Evolutionary conservation across 2,888 invertebrate genomes (phyloP).

Genomic region (Sphecodes monilicornis): DNA sequence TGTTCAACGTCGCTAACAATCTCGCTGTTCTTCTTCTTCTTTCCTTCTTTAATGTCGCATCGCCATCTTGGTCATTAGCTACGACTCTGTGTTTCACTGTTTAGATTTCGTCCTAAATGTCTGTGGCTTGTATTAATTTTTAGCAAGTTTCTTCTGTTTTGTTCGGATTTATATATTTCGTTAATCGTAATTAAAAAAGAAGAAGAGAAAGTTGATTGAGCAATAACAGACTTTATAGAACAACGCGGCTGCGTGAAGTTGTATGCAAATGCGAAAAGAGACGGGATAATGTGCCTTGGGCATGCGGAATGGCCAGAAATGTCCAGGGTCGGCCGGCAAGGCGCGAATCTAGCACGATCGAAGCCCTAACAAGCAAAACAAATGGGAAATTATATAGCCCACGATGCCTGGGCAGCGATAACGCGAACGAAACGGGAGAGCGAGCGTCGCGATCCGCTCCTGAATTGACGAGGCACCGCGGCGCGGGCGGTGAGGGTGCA

Average conservation of each 20-base stretch:
- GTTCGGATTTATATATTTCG: no score
- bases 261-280: background rate
- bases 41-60: no score
- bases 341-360: conserved; percentile 16
- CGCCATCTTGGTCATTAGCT: no score
- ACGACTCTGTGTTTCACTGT: no score
- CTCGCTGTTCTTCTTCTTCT: no score
- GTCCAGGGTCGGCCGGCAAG: background rate
- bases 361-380: conserved; percentile 33
- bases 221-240: no score
- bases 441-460: conserved; percentile 42
- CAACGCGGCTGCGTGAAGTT: background rate
- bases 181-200: no score
- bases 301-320: background rate
- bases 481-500: conserved; percentile 56
- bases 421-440: conserved; percentile 67
- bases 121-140: no score
- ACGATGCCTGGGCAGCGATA: conserved; percentile 63
- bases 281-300: background rate
- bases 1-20: no score
- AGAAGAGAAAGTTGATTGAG: no score
- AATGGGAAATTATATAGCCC: conserved; percentile 48
- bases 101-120: no score
- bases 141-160: no score
- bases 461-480: conserved; percentile 68